Percentiles rank a stretch among this genome's conserved stretches.
Evolutionary conservation across 2,888 invertebrate species (phyloP).

Genomic region (Xylota segnis): DNA sequence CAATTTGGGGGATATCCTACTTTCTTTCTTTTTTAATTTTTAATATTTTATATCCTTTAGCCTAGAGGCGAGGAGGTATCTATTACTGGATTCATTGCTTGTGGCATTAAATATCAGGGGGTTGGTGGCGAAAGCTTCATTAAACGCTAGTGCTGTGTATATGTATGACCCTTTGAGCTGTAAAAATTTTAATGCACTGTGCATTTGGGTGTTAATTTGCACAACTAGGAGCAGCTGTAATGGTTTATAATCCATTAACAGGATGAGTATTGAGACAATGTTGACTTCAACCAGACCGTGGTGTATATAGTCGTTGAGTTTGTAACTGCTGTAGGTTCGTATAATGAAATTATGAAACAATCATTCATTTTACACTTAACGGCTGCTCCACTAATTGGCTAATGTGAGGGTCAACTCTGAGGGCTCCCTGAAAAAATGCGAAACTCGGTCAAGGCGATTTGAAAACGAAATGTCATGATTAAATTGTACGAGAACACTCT

Average conservation of each 20-base stretch:
- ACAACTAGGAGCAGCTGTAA: not conserved
- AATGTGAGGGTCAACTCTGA: too few relatives aligned
- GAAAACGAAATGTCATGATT: too few relatives aligned
- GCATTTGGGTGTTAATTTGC: not conserved
- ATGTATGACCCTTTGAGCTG: not conserved
- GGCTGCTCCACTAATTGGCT: too few relatives aligned
- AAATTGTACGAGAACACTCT: too few relatives aligned
- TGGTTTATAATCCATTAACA: not conserved
- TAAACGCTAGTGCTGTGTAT: not conserved
- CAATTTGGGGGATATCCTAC: slow-evolving; percentile 11
- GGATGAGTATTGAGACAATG: not conserved
- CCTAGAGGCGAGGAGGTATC: slow-evolving; percentile 9
- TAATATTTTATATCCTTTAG: slow-evolving; percentile 28
- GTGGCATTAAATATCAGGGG: not conserved
- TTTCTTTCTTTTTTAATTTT: slow-evolving; percentile 9
- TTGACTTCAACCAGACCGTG: not conserved
- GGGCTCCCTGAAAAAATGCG: too few relatives aligned
- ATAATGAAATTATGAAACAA: too few relatives aligned
- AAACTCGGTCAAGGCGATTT: too few relatives aligned
- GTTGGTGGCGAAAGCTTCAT: not conserved
- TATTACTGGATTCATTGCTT: slow-evolving; percentile 9
- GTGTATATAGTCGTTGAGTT: too few relatives aligned
- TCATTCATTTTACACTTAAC: too few relatives aligned
- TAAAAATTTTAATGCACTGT: slow-evolving; percentile 3
- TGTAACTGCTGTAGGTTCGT: too few relatives aligned